Base-by-base conservation (phyloP, 2,113 vertebrate species). In the Misgurnus mizolepis region DNA sequence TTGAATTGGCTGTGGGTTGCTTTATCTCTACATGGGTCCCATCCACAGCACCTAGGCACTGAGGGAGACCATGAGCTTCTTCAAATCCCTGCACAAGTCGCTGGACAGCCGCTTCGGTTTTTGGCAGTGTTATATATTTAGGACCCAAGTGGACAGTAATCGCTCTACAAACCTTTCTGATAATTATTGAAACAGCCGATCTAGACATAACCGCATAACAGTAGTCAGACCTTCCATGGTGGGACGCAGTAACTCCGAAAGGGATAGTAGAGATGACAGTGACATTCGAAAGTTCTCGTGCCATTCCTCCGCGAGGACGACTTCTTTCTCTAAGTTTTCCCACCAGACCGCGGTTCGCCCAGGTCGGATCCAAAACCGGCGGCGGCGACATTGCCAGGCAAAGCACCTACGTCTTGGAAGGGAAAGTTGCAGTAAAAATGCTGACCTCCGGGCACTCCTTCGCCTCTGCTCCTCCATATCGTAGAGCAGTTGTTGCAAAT, bases 211-310 rank as follows among this genome's bases (percentile, higher is more conserved):
- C 15, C 76, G 18, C 83, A 85, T 81, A 3, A 67, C 22, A 3
- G 76, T 82, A n/a, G 55, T 61, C 45, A 82, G 22, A 3, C 80
- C 80, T 58, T 85, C 60, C 2, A 82, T 82, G 61, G 62, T n/a
- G 7, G 64, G 80, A 18, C 65, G 69, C 2, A 84, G 73, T 7
- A 80, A 17, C 34, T 80, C 65, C 9, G 47, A 58, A 12, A 76
- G 53, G 1, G 47, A 14, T 39, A 74, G 9, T 4, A 78, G 47
- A n/a, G 77, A 62, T 58, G 47, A 34, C 49, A 50, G 67, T 17
- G 74, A 84, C 83, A 84, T 78, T 0, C 83, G 5, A 55, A 84
- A 81, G 49, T 84, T 80, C 12, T 84, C 79, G 6, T n/a, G 14
- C 78, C 83, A 84, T 50, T 81, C 79, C 18, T 78, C 74, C 7